phyloP scores from a whole-genome alignment of 2,113 vertebrate genomes.

The Campylomormyrus numenius region DNA sequence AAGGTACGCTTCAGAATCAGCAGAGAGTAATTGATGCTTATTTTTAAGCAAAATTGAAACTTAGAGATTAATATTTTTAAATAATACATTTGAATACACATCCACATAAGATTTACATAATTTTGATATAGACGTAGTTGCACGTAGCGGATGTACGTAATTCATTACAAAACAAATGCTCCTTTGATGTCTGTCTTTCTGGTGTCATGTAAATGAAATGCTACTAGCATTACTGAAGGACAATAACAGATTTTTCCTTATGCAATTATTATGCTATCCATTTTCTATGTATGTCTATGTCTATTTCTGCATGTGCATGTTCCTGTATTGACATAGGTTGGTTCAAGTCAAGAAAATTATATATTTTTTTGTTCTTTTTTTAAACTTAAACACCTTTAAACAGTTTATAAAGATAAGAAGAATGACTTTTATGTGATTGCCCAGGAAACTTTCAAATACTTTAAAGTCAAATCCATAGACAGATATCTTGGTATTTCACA shows the following conservation, averaged over 20 bases:
- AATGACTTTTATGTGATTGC: neutral
- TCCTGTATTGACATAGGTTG: neutral
- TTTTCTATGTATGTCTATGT: neutral
- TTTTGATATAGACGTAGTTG: neutral
- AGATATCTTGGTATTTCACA: neutral
- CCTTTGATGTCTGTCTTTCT: neutral
- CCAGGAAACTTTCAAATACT: conserved; percentile 9
- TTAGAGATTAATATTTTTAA: neutral
- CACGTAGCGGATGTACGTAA: neutral
- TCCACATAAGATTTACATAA: neutral
- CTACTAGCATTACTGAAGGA: neutral
- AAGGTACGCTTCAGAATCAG: neutral
- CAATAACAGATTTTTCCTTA: neutral
- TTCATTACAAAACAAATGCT: neutral
- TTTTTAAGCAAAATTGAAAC: neutral
- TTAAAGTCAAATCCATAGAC: neutral
- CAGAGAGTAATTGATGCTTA: neutral
- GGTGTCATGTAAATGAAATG: neutral
- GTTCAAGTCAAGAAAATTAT: neutral
- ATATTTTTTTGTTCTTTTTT: neutral
- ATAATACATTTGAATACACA: neutral
- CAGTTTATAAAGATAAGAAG: neutral
- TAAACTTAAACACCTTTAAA: neutral
- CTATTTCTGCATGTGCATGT: neutral
- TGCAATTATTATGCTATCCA: neutral